Base-by-base conservation (phyloP, 2,797 vertebrate species). In the Thalassophryne amazonica region DNA sequence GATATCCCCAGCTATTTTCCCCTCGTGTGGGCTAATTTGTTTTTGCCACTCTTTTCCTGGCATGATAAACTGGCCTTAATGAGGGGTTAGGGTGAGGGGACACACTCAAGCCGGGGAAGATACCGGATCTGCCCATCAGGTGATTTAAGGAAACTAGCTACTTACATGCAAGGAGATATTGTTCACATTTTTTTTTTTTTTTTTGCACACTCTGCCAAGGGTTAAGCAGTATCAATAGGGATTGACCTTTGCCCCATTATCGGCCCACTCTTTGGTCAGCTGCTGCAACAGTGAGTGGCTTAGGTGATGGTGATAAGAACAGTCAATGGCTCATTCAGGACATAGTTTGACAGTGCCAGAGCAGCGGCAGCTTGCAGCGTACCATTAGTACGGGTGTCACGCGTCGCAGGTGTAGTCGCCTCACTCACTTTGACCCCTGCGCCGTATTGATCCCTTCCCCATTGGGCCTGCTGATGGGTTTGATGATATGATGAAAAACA, bases 11-110 rank as follows among this genome's bases (percentile, higher is more conserved):
- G 77, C 78, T 77, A 77, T 84, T 80, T 80, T 74, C 73, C 78
- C 72, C 82, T 84, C 73, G 73, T 27, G 60, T 76, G 70, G 75
- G 75, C 84, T 87, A 76, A 83, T 86, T 86, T 83, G 82, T 81
- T 86, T 85, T 89, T 78, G 73, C 75, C 75, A 70, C 78, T 78
- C 69, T 80, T 66, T 76, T 86, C 73, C 77, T 83, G 80, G 81
- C 82, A 80, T 81, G 81, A 85, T 83, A 77, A 85, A 86, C 70
- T 50, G 68, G 59, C 66, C 50, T 76, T 85, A 85, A 83, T 76
- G 76, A 84, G 69, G 69, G 77, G 73, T 81, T 78, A 66, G 76
- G 73, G 64, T 22, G 40, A 65, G 66, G 68, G 69, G 52, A 57
- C 39, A 14, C 49, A 15, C 51, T 65, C 20, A 0, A 41, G 69